A percentile compares a stretch with the other conserved stretches of the same genome.
phyloP scores from a whole-genome alignment of 2,113 vertebrate genomes.

The Glareola pratincola region DNA sequence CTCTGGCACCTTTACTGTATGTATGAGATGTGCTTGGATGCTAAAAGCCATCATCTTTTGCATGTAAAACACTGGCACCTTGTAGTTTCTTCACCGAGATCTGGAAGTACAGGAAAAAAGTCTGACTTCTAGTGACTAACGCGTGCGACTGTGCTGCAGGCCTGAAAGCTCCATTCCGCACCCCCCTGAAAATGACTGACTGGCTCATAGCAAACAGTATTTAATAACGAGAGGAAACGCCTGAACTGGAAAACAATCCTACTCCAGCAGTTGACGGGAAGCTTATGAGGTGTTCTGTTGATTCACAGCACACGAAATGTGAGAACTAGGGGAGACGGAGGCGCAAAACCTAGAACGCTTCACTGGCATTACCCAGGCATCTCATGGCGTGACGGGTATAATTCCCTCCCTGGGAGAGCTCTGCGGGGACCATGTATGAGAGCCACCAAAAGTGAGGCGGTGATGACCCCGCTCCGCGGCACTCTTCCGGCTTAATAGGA shows the following conservation, averaged over 20 bases:
- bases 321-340: background rate
- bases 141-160: background rate
- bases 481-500: constrained; percentile 70
- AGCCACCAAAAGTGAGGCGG: constrained; percentile 24
- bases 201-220: background rate
- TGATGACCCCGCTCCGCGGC: constrained; percentile 53
- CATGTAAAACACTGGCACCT: background rate
- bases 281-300: constrained; percentile 25
- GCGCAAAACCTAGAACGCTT: background rate
- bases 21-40: background rate
- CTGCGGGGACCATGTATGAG: background rate
- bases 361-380: constrained; percentile 8
- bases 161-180: background rate
- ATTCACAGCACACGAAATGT: background rate
- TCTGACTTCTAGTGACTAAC: constrained; percentile 1
- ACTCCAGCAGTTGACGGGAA: background rate
- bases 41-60: background rate
- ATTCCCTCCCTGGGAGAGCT: background rate
- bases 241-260: background rate
- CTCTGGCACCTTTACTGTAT: background rate
- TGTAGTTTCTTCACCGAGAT: background rate
- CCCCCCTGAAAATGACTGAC: constrained; percentile 4
- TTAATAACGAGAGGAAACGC: background rate
- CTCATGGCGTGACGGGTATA: background rate
- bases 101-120: background rate